Evolutionary conservation across 2,797 vertebrate genomes (phyloP), one percentile per base, ranked within the genome.

Genomic region (Perodicticus potto): DNA sequence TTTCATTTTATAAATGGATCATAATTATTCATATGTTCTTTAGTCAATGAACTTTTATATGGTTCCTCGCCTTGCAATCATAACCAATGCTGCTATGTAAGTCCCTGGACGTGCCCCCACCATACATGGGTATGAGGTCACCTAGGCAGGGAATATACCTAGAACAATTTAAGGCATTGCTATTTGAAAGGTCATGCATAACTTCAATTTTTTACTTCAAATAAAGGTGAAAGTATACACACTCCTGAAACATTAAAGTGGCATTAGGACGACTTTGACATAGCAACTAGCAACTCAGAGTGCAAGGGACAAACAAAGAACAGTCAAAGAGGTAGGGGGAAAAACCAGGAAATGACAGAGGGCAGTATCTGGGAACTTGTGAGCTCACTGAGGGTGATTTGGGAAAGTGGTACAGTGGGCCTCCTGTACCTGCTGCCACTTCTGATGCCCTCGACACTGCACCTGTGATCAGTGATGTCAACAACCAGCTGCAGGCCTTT

Each of bases 211-310:
- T 87, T 88, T 37, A 63, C 12, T 65, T 69, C 34, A 86, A 84
- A 7, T 76, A 76, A 59, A 96, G n/a, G 61, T 89, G 37, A 94
- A 86, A 86, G 74, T 74, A 72, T 17, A 7, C 49, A 53, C 14
- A 65, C 34, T 74, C 34, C 23, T 65, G 49, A 91, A 82, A 59
- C 67, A 43, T 11, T 78, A 65, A 72, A 69, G 32, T 69, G 5
- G 78, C 70, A 93, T 53, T 72, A 70, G 29, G 8, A 78, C 77
- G 55, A 93, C 43, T 85, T 61, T 25, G 67, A 76, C 53, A 69
- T 23, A 45, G 34, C 27, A 63, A 69, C 23, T 34, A 16, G 61
- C 34, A 93, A 40, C 37, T 94, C 69, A n/a, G 12, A 16, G 19
- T 45, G 40, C 22, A 81, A 40, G 10, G 22, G 45, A 70, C 14